Evolutionary conservation across 2,888 invertebrate genomes (phyloP), one percentile per base, ranked within the genome.

Genomic region (Dioctria linearis): DNA sequence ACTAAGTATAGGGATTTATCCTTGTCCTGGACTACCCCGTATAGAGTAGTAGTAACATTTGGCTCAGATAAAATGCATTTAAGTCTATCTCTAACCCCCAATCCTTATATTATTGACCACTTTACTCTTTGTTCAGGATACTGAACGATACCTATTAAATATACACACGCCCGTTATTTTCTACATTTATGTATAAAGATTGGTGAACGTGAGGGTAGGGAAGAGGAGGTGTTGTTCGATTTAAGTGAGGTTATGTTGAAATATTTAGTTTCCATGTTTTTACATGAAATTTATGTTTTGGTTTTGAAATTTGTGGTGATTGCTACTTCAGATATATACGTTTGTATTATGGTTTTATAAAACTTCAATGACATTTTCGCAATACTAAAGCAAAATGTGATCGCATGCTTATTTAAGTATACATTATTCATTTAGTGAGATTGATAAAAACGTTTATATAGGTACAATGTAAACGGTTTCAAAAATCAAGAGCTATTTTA

Each of bases 191-290:
- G 13, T 0, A 11, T 25, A 25, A 42, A 49, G 11, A n/a, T 13
- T 13, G 8, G 61, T 25, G 61, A 39, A 40, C 13, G 43, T 46
- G 46, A 2, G 8, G 46, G 46, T 8, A 46, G 5, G 59, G 59
- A 59, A 8, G n/a, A 25, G 25, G 25, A 13, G 37, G 11, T 39
- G 63, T 25, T 25, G 25, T 25, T 25, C 63, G 5, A 39, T 63
- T 63, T 63, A 11, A 63, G 63, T 25, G 73, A 43, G 8, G 42
- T 75, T 75, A 75, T 75, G 71, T 40, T 75, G 42, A 75, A 75
- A 59, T 75, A 75, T 75, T 75, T 75, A 40, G 43, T 54, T 75
- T 40, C 25, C 73, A 75, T 75, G 59, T 75, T 59, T 59, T 42
- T 13, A 43, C 0, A 0, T 25, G 25, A 25, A 25, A 25, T 25